Percentiles rank a stretch among this genome's conserved stretches.
Evolutionary conservation across 2,888 invertebrate genomes (phyloP).

Genomic region (Thereva unica): DNA sequence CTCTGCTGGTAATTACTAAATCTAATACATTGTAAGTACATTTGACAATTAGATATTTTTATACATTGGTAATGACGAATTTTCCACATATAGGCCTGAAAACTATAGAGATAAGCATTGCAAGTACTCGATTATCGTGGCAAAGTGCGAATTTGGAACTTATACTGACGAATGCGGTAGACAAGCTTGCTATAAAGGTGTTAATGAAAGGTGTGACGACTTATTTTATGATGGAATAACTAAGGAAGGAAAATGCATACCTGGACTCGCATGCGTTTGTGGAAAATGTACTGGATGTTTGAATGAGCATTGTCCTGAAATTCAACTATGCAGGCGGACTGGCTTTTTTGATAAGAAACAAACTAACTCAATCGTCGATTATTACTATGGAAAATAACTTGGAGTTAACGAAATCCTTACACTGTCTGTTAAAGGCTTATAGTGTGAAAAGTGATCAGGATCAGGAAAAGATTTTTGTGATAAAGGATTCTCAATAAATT

Average conservation of each 20-base stretch:
- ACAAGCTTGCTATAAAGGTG: conserved; percentile 18
- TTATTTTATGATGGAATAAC: background rate
- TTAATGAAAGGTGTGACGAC: conserved; percentile 15
- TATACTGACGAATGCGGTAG: conserved; percentile 14
- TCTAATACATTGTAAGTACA: too few relatives aligned
- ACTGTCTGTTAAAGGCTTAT: too few relatives aligned
- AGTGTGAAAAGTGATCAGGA: too few relatives aligned
- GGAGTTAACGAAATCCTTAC: too few relatives aligned
- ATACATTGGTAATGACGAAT: too few relatives aligned
- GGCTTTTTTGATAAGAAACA: conserved; percentile 21
- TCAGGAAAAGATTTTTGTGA: too few relatives aligned
- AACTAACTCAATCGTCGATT: conserved; percentile 19
- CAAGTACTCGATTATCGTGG: conserved; percentile 1
- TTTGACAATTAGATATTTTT: too few relatives aligned
- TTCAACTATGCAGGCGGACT: conserved; percentile 22
- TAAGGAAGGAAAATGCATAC: conserved; percentile 7
- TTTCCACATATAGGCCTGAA: too few relatives aligned
- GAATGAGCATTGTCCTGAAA: conserved; percentile 12
- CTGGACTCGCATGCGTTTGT: conserved; percentile 18
- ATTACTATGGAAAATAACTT: conserved; percentile 9
- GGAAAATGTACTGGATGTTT: conserved; percentile 28
- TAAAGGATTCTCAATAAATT: too few relatives aligned
- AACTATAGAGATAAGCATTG: conserved; percentile 19
- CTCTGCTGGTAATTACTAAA: too few relatives aligned
- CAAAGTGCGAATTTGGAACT: conserved; percentile 20